Evolutionary conservation across 2,113 vertebrate species (phyloP).

Genomic region (Neoarius graeffei): DNA sequence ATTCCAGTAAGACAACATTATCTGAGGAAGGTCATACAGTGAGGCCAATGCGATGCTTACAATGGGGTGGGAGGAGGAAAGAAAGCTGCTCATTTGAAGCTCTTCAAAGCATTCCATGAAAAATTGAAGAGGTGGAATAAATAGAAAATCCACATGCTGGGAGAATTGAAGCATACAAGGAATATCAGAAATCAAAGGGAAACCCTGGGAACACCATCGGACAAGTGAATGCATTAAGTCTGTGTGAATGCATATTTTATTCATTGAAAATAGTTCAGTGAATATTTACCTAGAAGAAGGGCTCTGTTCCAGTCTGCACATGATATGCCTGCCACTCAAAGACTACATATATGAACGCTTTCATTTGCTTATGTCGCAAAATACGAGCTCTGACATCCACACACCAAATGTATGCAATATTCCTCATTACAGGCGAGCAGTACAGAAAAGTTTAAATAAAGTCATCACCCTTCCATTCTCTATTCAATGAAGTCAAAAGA

Average conservation of each 20-base stretch:
- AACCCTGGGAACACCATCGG: not conserved
- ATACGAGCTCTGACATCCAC: not conserved
- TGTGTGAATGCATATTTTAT: constrained; percentile 1
- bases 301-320: constrained; percentile 14
- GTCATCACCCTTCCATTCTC: not conserved
- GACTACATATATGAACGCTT: constrained; percentile 21
- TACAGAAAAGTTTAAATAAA: not conserved
- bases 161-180: not conserved
- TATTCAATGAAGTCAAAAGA: constrained; percentile 3
- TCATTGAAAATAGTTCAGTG: not conserved
- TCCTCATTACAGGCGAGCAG: not conserved
- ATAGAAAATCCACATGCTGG: not conserved
- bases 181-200: not conserved
- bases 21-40: constrained; percentile 31
- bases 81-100: constrained; percentile 54
- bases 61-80: constrained; percentile 45
- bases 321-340: constrained; percentile 1
- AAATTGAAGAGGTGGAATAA: constrained; percentile 22
- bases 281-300: not conserved
- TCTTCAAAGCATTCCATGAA: constrained; percentile 50
- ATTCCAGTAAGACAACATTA: constrained; percentile 11
- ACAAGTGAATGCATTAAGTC: constrained; percentile 1
- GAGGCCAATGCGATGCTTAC: constrained; percentile 36
- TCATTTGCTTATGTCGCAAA: not conserved
- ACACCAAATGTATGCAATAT: not conserved